phyloP scores from a whole-genome alignment of 2,888 invertebrate species.

The Ormyrus labotus region DNA sequence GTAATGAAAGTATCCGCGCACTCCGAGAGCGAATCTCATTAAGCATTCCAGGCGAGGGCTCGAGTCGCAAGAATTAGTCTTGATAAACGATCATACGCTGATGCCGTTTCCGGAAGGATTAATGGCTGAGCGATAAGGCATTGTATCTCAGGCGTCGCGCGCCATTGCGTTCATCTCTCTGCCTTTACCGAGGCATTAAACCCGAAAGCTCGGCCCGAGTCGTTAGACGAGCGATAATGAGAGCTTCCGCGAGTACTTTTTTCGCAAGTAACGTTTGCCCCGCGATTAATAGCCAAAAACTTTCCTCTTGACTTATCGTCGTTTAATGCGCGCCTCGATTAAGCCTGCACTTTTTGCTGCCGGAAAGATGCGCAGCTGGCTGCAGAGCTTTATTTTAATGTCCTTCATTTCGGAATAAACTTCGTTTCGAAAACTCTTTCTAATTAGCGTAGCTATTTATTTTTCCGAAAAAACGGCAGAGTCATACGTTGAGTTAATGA shows the following conservation, averaged over 20 bases:
- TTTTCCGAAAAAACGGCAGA: too few relatives aligned
- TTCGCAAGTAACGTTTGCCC: neutral
- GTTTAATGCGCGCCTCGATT: conserved; percentile 33
- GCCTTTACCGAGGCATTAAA: conserved; percentile 46
- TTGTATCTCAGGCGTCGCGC: conserved; percentile 56
- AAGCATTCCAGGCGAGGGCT: conserved; percentile 5
- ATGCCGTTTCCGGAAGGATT: conserved; percentile 52
- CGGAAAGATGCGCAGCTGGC: too few relatives aligned
- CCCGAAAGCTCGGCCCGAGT: conserved; percentile 46
- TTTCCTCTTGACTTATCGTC: conserved; percentile 8
- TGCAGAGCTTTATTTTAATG: too few relatives aligned
- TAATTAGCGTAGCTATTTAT: too few relatives aligned
- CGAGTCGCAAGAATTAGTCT: conserved; percentile 32
- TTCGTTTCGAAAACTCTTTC: too few relatives aligned
- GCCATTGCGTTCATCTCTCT: conserved; percentile 52
- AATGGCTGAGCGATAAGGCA: conserved; percentile 59
- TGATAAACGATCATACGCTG: conserved; percentile 44
- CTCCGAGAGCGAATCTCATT: neutral
- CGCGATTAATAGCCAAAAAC: conserved; percentile 41
- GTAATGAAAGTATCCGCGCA: neutral
- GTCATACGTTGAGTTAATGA: too few relatives aligned
- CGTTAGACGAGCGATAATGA: conserved; percentile 56
- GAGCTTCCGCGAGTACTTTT: conserved; percentile 5
- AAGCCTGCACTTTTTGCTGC: neutral
- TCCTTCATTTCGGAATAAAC: too few relatives aligned